Conservation (phyloP, 2,888 invertebrate species). For the Epistrophe eligans region DNA sequence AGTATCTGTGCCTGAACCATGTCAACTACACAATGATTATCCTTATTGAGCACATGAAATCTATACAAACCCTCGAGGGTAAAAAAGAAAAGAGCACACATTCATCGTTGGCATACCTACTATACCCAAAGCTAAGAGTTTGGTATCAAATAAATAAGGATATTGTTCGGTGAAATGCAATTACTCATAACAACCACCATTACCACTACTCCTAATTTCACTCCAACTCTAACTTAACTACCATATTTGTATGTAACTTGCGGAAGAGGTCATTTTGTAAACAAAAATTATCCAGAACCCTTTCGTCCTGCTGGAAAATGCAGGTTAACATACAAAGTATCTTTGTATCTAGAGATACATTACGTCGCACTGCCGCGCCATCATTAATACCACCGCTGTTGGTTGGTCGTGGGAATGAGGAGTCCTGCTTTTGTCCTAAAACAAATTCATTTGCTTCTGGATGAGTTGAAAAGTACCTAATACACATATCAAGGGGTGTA, state of each 20-base stretch:
- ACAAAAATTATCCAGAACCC: slow-evolving; percentile 60
- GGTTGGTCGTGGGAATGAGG: slow-evolving; percentile 25
- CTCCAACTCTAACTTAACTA: neutral
- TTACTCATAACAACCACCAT: slow-evolving; percentile 37
- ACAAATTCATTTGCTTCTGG: slow-evolving; percentile 55
- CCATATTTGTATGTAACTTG: neutral
- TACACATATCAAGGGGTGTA: neutral
- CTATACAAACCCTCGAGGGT: neutral
- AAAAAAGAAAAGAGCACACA: slow-evolving; percentile 21
- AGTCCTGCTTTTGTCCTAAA: slow-evolving; percentile 40
- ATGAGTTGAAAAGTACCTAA: slow-evolving; percentile 27
- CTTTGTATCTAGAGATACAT: slow-evolving; percentile 32
- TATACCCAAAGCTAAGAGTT: slow-evolving; percentile 4
- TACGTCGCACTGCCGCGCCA: neutral
- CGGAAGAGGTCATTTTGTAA: slow-evolving; percentile 56
- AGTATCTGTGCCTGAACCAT: slow-evolving; percentile 24
- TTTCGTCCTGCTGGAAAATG: slow-evolving; percentile 1
- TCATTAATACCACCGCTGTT: too few species aligned
- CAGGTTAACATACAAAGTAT: slow-evolving; percentile 1
- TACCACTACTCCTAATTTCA: too few species aligned
- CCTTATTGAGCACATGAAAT: slow-evolving; percentile 39
- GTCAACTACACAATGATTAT: slow-evolving; percentile 54
- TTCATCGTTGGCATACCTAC: slow-evolving; percentile 4
- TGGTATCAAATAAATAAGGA: slow-evolving; percentile 45
- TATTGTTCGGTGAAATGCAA: slow-evolving; percentile 66